Evolutionary conservation across 2,888 invertebrate genomes (phyloP).

Genomic region (Cotesia congregata): DNA sequence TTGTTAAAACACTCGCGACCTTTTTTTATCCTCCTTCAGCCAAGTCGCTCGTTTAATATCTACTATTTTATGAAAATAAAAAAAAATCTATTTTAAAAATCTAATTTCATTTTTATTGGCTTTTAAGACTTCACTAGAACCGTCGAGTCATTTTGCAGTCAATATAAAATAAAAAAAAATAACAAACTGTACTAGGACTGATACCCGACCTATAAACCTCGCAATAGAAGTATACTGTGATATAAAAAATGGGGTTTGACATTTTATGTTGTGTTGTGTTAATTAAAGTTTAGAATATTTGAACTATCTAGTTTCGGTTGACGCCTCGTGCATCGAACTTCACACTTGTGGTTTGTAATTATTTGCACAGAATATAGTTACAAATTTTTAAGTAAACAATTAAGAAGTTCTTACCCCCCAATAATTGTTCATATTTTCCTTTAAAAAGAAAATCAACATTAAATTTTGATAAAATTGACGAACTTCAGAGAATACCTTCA

Average conservation of each 20-base stretch:
- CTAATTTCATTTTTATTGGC: background rate
- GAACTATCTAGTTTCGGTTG: too few relatives aligned
- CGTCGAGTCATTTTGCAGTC: background rate
- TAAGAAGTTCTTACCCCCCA: too few relatives aligned
- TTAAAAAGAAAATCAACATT: background rate
- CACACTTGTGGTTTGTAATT: too few relatives aligned
- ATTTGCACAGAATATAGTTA: too few relatives aligned
- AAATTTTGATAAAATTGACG: too few relatives aligned
- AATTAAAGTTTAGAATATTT: too few relatives aligned
- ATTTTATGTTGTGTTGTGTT: too few relatives aligned
- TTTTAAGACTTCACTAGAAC: background rate
- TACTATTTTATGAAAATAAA: constrained; percentile 9
- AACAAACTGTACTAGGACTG: background rate
- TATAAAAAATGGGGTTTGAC: too few relatives aligned
- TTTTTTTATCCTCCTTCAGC: background rate
- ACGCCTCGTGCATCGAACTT: too few relatives aligned
- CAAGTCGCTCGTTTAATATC: background rate
- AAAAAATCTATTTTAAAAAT: background rate
- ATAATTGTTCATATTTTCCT: too few relatives aligned
- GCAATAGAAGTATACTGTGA: background rate
- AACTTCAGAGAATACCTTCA: too few relatives aligned
- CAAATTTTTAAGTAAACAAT: too few relatives aligned
- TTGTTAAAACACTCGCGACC: background rate
- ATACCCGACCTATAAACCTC: background rate
- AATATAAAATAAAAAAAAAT: background rate